Evolutionary conservation across 2,797 vertebrate species (phyloP), one percentile per base, ranked within the genome.

Genomic region (Kryptolebias ocellatus): DNA sequence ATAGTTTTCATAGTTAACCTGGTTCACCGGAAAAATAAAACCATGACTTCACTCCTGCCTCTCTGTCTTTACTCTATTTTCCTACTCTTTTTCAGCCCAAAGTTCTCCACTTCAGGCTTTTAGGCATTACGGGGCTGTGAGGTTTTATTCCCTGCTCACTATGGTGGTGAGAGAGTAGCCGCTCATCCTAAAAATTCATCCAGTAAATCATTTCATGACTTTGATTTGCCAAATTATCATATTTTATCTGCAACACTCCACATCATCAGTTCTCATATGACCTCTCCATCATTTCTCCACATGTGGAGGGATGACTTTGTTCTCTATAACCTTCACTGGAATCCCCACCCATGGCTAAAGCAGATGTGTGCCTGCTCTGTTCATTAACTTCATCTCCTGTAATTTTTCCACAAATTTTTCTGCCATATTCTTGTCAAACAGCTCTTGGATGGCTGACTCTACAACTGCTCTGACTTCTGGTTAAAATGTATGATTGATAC

Each of bases 351-450:
- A 69, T 64, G 45, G 65, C 57, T 59, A 51, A 69, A 81, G 70
- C 78, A 74, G 79, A 82, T 73, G 79, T 78, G 45, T 20, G 61
- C 18, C 85, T 76, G 80, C 75, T 88, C 37, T 57, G 34, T 52
- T 51, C 74, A 85, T 85, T 79, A 82, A 62, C 51, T 70, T 17
- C 39, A 53, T 60, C 29, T 53, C 45, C 28, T 59, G 31, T 61
- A 28, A 57, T 58, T 56, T 64, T 61, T 37, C 45, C 39, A n/a
- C n/a, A 53, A 17, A n/a, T n/a, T n/a, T 65, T 67, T 74, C 37
- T 56, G 60, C 47, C n/a, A 14, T 62, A 63, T 64, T 18, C 20
- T 14, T 64, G 51, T 83, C 76, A 3, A 52, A 0, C 2, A 11
- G 11, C 15, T 53, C 47, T 46, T 60, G 17, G 31, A 53, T 53